Conservation (phyloP, 2,888 invertebrate species). For the Crematogaster levior region DNA sequence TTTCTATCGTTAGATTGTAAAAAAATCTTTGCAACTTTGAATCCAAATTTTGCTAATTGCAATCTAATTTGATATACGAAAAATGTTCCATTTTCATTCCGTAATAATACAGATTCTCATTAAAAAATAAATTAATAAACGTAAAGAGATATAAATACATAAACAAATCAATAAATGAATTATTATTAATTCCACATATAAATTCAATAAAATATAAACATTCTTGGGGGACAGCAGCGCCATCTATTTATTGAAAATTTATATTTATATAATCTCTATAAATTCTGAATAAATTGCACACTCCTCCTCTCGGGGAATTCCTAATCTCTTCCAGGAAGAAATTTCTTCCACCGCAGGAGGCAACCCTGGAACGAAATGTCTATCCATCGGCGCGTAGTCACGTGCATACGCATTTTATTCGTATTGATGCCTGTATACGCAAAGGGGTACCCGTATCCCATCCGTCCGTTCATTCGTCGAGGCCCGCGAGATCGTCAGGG, state of each 20-base stretch:
- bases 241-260: background rate
- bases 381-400: background rate
- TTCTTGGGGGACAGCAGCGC: no score
- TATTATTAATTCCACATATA: background rate
- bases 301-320: background rate
- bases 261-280: background rate
- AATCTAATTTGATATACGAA: background rate
- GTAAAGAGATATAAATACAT: background rate
- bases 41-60: background rate
- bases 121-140: background rate
- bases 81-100: background rate
- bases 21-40: background rate
- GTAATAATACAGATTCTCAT: background rate
- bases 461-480: background rate
- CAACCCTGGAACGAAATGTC: background rate
- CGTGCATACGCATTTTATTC: background rate
- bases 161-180: background rate
- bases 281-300: background rate
- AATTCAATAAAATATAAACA: no score
- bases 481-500: background rate
- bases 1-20: background rate
- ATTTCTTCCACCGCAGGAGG: background rate
- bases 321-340: background rate
- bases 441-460: constrained; percentile 4
- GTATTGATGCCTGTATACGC: background rate